Evolutionary conservation across 2,797 vertebrate genomes (phyloP).

Genomic region (Hybognathus amarus): DNA sequence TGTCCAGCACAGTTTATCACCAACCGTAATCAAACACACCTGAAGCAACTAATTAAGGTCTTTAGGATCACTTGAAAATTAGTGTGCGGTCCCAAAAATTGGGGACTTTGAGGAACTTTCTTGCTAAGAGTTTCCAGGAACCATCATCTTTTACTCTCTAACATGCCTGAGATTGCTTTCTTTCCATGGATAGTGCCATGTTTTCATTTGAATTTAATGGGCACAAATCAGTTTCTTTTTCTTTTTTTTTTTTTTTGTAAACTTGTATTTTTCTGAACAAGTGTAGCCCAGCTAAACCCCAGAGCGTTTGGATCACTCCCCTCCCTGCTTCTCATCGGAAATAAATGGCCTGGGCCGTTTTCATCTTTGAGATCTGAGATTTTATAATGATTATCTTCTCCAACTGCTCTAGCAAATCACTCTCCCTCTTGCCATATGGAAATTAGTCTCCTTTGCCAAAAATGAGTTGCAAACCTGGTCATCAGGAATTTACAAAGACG

Average conservation of each 20-base stretch:
- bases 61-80: too few relatives aligned
- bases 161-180: constrained; percentile 28
- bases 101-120: too few relatives aligned
- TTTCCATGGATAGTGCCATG: constrained; percentile 30
- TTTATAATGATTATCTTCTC: constrained; percentile 48
- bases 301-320: not conserved
- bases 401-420: constrained; percentile 37
- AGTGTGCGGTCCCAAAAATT: too few relatives aligned
- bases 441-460: constrained; percentile 42
- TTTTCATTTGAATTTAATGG: constrained; percentile 26
- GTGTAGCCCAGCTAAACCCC: not conserved
- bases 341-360: constrained; percentile 7
- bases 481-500: constrained; percentile 51
- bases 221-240: constrained; percentile 6
- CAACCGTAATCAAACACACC: too few relatives aligned
- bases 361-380: constrained; percentile 7
- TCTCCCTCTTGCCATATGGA: constrained; percentile 47
- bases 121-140: constrained; percentile 17
- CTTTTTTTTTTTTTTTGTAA: not conserved
- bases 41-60: too few relatives aligned
- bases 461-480: constrained; percentile 47
- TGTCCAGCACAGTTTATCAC: too few relatives aligned
- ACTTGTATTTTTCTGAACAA: constrained; percentile 11
- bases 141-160: not conserved
- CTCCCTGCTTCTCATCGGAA: not conserved